phyloP scores from a whole-genome alignment of 2,888 invertebrate genomes.

The Agriotes lineatus region DNA sequence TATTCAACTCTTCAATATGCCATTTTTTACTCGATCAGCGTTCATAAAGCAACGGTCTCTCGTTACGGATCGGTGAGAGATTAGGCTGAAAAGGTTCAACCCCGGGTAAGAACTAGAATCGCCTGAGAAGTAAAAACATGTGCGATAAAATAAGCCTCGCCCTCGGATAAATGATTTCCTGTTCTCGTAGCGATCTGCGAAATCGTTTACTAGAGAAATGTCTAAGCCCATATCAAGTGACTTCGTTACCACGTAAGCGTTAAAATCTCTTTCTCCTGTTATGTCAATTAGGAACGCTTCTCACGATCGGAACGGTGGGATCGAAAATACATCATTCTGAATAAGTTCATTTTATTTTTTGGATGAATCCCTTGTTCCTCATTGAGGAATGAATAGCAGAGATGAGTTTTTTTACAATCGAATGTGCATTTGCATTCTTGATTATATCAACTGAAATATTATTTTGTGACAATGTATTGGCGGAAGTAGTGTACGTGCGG shows the following conservation, averaged over 20 bases:
- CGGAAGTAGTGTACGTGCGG: not conserved
- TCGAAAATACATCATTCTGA: too few species aligned
- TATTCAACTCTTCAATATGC: not conserved
- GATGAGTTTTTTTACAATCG: too few species aligned
- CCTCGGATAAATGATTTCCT: not conserved
- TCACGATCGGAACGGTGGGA: too few species aligned
- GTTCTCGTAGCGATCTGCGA: too few species aligned
- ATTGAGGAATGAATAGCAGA: too few species aligned
- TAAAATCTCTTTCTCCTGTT: not conserved
- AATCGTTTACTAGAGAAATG: too few species aligned
- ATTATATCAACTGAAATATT: too few species aligned
- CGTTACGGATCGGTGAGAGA: not conserved
- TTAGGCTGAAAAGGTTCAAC: not conserved
- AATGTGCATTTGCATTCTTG: too few species aligned
- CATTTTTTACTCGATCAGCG: not conserved
- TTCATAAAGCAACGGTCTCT: too few species aligned
- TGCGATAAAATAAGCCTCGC: not conserved
- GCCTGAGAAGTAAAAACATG: not conserved
- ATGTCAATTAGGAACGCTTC: too few species aligned
- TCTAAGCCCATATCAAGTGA: not conserved
- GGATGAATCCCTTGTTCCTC: too few species aligned
- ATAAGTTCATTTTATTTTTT: too few species aligned
- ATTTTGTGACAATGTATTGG: not conserved
- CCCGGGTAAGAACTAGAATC: not conserved
- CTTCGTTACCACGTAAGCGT: not conserved